Evolutionary conservation across 2,797 vertebrate genomes (phyloP), one percentile per base, ranked within the genome.

Genomic region (Xyrichtys novacula): DNA sequence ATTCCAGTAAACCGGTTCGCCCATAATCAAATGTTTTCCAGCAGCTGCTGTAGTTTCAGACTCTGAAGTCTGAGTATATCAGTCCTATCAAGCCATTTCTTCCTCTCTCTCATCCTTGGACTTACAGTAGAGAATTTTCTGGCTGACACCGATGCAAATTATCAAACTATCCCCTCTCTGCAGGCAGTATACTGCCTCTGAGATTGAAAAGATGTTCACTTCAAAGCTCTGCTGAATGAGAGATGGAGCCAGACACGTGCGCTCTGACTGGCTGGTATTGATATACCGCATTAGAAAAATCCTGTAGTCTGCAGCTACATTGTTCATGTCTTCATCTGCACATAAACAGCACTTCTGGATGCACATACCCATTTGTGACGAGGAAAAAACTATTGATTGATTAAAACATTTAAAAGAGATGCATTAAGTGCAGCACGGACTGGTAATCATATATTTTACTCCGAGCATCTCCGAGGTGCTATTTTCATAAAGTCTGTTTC

Each of bases 401-500:
- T 85, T 83, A 58, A 60, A 68, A 66, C 64, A 75, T 71, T 78
- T 56, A 31, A 38, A 72, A 67, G 40, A 58, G 75, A 65, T 61
- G 55, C 74, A 79, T 61, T 68, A 60, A 84, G 79, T 67, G 58
- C 62, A 69, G 56, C 66, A 54, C 47, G 60, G 66, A 57, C 60
- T 39, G 31, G 50, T 54, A 74, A 83, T 85, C 73, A 71, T 52
- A 49, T 39, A 64, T 76, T 44, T 8, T 32, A 53, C 80, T 80
- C 80, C 62, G 65, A 70, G 65, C 60, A 31, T 67, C 46, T 74
- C 78, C 66, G 56, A 68, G 60, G 65, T 58, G 22, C 71, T 50
- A 80, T 83, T 76, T 76, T 65, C 70, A 61, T 80, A 65, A 82
- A 74, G 62, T 68, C 55, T 50, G 8, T 81, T 74, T 67, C 67